Base-by-base conservation (phyloP, 2,888 invertebrate genomes). In the Dusona sp. region DNA sequence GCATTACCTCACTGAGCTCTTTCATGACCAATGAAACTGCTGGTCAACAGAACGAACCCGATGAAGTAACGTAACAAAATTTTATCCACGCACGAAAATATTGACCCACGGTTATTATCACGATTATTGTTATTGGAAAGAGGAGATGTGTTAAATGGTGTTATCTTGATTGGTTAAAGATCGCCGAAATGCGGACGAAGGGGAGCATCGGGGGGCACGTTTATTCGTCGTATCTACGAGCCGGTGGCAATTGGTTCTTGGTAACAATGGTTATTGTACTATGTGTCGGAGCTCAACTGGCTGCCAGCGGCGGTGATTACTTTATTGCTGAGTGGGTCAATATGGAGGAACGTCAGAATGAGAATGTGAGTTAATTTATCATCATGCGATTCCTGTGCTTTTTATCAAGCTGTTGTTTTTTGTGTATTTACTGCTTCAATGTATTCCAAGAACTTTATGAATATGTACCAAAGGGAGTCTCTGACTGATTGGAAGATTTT, bases 281-380 rank as follows among this genome's bases (percentile, higher is more conserved):
- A 42, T 97, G 97, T 88, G 89, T 96, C 29, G 87, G 96, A 0
- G 95, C 97, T 0, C 98, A 98, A 94, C 89, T 96, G 7, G 94
- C 97, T 57, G 97, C 97, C 1, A 98, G 97, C 13, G 95, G 96
- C 8, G 96, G 97, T 0, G 98, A 98, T 93, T 97, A 96, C 94
- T 98, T 97, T 95, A 95, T 98, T 9, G 96, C 97, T 8, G 96
- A 96, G 91, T 98, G 97, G 98, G 94, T 94, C 42, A 91, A 92
- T 29, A 88, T 92, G 88, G 94, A 94, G 82, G 92, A 92, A 48
- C 74, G 68, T 19, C 70, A 79, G 22, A 45, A 81, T 11, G 70
- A 84, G 3, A 80, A 82, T 22, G 93, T 93, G 83, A 91, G 91
- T 89, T 13, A 11, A 72, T 29, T 1, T 84, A 29, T 61, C 1